Evolutionary conservation across 2,113 vertebrate species (phyloP), one percentile per base, ranked within the genome.

Genomic region (Trichomycterus rosablanca): DNA sequence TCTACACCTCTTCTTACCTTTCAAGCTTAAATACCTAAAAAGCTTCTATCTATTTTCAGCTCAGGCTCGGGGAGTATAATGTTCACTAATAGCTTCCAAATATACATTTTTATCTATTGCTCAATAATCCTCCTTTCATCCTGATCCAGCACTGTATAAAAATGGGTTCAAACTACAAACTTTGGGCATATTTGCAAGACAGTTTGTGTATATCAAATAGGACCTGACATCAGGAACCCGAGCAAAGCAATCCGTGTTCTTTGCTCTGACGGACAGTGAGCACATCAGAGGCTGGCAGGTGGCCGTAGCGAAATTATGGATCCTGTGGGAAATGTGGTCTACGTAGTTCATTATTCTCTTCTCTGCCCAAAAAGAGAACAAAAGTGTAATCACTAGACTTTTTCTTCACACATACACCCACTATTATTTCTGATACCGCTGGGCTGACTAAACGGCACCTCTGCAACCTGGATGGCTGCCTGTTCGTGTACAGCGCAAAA

Each of bases 291-390:
- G 63, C 71, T 84, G 83, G 80, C 78, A 81, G 80, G 75, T 71
- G 69, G 63, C 68, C 72, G 70, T 14, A 72, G 74, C 75, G 42
- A 78, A 82, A 78, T 75, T 71, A 74, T 80, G 71, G 70, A 59
- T 74, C 80, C 83, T 71, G 54, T 58, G 74, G 72, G 76, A 63
- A 72, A 73, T 72, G 43, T 4, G 32, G 70, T 76, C 76, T 79
- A 63, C 79, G 79, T 78, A 81, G 66, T 83, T 87, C 70, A 82
- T 87, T 84, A 85, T 82, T 76, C 63, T 69, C 76, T 67, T 73
- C 74, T 63, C 69, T 9, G 68, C 51, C 54, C 42, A 35, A 54
- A 46, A 30, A 20, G 39, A 30, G 58, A 69, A 46, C 62, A 66
- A 81, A 84, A 80, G 64, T 82, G 76, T 73, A 72, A 63, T 67